Evolutionary conservation across 2,113 vertebrate genomes (phyloP), one percentile per base, ranked within the genome.

Genomic region (Lathamus discolor): DNA sequence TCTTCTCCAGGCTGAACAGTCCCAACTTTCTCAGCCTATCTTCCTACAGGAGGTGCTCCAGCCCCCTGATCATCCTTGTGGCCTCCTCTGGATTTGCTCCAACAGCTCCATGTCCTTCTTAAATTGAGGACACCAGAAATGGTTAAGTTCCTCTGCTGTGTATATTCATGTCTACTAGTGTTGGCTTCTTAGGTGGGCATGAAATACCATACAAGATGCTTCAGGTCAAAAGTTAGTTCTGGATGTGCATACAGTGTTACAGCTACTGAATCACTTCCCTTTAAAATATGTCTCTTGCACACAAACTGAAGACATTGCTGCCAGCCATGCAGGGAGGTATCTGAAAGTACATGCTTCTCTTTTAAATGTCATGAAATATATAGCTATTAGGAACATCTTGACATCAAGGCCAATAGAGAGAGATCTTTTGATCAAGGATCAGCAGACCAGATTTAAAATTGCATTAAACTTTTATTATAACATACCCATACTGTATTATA

Each of bases 381-480:
- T 9, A 91, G 14, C 13, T 77, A 27, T 57, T 51, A 57, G 61
- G 72, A 94, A 83, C n/a, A 90, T 74, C 64, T 70, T 88, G 54
- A 83, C 75, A 74, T 81, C 3, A 14, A 83, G 72, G 46, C 14
- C 22, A 67, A 43, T 14, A 75, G 19, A 81, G 9, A 84, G 63
- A 76, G 48, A 51, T 72, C 57, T 93, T 93, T 70, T 94, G 79
- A 94, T 94, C 69, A 28, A 41, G 43, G n/a, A 88, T 92, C 76
- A 92, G 61, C 72, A 90, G 73, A 74, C 22, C 46, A 48, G 67
- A 67, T 88, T 92, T 92, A 92, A 94, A 92, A 52, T 44, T 11
- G 16, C 83, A 78, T 95, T 77, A 90, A 95, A 63, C 13, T 88
- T 97, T 81, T 83, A 90, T 86, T 83, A 62, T 57, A 82, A 95